Evolutionary conservation across 2,113 vertebrate genomes (phyloP), one percentile per base, ranked within the genome.

Genomic region (Hyaena hyaena): DNA sequence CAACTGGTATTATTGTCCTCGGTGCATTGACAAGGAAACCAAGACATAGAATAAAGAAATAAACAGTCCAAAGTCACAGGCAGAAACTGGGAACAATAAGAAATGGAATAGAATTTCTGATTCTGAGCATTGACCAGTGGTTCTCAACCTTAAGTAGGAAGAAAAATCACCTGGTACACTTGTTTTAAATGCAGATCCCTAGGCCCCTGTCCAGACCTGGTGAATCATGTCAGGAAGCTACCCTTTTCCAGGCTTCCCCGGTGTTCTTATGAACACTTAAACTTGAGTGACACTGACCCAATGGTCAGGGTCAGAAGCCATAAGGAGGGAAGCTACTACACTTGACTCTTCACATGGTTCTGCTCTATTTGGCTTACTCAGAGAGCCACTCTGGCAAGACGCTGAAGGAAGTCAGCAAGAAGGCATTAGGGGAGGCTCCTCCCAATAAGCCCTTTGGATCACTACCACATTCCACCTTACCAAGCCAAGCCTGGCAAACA

Each of bases 11-110:
- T 55, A 95, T 85, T 11, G 0, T 90, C 88, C 80, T 95, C 10
- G 3, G 45, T 68, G 7, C 43, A 80, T 0, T 95, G 95, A 95
- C 26, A 84, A 97, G 50, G 80, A 90, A 95, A 97, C 58, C 69
- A 74, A 91, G 31, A 81, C 43, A 21, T 33, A 21, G 24, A 80
- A 58, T 2, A 39, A 71, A 24, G 66, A 95, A 74, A 63, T 5
- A n/a, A 88, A 43, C 14, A 43, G 63, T 21, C 65, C 65, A 65
- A 80, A 83, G 69, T 39, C 26, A 65, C 43, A 11, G 0, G 9
- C 24, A 43, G 58, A 96, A 43, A 53, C 66, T 77, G 55, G 55
- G 66, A 8, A 79, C 7, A 39, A 26, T 23, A 66, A 16, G 45
- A 81, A 88, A 61, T 21, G 33, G 39, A 69, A 66, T 0, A 61